Percentiles rank a stretch among this genome's conserved stretches.
phyloP scores from a whole-genome alignment of 2,797 vertebrate genomes.

The Sternarchorhynchus goeldii region DNA sequence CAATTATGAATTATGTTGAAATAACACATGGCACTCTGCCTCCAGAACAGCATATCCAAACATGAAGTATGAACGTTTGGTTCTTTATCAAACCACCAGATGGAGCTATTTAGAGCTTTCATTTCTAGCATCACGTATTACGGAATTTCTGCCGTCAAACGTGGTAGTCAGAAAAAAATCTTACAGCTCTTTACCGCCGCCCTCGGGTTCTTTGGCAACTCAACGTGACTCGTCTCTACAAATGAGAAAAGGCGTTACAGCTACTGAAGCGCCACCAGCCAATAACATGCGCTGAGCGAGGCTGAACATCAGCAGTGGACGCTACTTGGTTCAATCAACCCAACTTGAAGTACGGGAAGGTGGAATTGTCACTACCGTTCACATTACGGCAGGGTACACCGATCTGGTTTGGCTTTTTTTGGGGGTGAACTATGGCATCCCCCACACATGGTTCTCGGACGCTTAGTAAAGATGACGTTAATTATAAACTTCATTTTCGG shows the following conservation, averaged over 20 bases:
- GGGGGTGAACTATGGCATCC: slow-evolving; percentile 52
- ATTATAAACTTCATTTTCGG: slow-evolving; percentile 88
- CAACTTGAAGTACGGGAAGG: neutral
- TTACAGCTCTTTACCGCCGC: neutral
- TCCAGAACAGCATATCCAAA: neutral
- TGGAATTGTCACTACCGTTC: neutral
- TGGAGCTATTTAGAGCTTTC: slow-evolving; percentile 1
- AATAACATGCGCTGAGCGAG: slow-evolving; percentile 30
- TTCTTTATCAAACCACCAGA: slow-evolving; percentile 19
- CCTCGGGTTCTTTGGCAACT: neutral
- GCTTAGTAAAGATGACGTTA: slow-evolving; percentile 81
- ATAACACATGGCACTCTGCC: no score
- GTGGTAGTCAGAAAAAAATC: slow-evolving; percentile 6
- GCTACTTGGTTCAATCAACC: neutral
- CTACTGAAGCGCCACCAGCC: slow-evolving; percentile 10
- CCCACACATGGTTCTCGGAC: slow-evolving; percentile 65
- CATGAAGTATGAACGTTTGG: neutral
- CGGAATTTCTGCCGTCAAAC: neutral
- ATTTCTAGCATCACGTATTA: neutral
- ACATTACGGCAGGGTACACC: neutral
- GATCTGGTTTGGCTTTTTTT: neutral
- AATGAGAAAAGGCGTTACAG: slow-evolving; percentile 23
- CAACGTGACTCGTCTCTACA: neutral
- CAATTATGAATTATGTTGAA: no score
- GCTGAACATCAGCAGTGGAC: neutral